Evolutionary conservation across 2,797 vertebrate genomes (phyloP), one percentile per base, ranked within the genome.

Genomic region (Danio albolineatus): DNA sequence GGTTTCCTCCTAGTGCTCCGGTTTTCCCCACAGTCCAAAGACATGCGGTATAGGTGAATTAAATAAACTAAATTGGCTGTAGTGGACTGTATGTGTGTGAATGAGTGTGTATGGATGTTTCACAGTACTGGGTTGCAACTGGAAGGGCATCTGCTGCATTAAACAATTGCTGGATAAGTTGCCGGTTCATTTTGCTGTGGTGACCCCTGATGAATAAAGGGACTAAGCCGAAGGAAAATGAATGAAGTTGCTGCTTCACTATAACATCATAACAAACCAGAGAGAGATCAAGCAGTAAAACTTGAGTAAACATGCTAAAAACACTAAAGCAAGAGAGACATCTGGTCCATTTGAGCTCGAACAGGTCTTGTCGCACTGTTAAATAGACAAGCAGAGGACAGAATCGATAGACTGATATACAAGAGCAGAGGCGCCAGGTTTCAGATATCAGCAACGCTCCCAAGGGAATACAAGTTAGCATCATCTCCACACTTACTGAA

Each of bases 301-400:
- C 8, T 39, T n/a, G 13, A 41, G 48, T 54, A 48, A 64, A 56
- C 21, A 65, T 65, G 41, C 56, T 67, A 17, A 66, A 51, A 59
- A 28, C 57, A 74, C 19, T 53, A 59, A 9, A 19, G 10, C 44
- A 3, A 60, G 2, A 61, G n/a, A 64, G 9, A 72, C 77, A 72
- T 78, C 51, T 73, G 19, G 59, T 19, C 12, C 17, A 54, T 72
- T 48, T 46, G 39, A 64, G 48, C 57, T 56, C 56, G 69, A 54
- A 61, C 46, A 78, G 66, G 57, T 36, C 48, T 19, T 65, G 59
- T 56, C 12, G 19, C 62, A n/a, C 48, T 79, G 57, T 79, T 53
- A 72, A 72, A 79, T 62, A 38, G 57, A 73, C 77, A 79, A 79
- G 77, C 49, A 56, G 49, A 64, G 59, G 77, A 79, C 77, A 72